Evolutionary conservation across 2,113 vertebrate species (phyloP).

Genomic region (Lates calcarifer): DNA sequence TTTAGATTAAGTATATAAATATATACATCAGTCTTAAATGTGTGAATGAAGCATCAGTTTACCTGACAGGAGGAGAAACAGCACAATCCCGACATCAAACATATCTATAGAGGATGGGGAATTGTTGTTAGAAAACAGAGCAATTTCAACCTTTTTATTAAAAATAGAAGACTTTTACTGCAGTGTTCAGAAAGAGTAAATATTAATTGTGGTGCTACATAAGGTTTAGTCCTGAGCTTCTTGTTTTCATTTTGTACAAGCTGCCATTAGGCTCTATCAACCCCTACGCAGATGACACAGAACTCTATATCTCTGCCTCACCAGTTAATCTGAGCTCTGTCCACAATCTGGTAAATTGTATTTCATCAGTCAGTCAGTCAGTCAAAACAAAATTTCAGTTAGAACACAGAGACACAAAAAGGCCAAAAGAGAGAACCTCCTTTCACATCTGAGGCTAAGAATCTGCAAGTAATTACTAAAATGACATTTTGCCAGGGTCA

Average conservation of each 20-base stretch:
- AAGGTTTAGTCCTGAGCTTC: neutral
- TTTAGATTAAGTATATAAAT: neutral
- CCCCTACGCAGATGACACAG: neutral
- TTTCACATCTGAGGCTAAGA: neutral
- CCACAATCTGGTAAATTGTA: neutral
- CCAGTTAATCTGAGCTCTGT: neutral
- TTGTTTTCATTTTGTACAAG: neutral
- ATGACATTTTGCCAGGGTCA: too few species aligned
- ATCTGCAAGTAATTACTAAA: neutral
- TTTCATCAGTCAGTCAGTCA: neutral
- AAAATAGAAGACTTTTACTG: neutral
- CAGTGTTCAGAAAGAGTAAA: too few species aligned
- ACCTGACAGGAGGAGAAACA: constrained; percentile 78
- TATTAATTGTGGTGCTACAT: neutral
- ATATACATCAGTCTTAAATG: neutral
- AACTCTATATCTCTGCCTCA: neutral
- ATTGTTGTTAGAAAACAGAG: neutral
- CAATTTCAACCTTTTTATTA: neutral
- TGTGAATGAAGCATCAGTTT: constrained; percentile 3
- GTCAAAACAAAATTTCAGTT: neutral
- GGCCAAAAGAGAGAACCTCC: neutral
- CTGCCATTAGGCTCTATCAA: neutral
- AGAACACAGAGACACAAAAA: neutral
- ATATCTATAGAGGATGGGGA: constrained; percentile 62
- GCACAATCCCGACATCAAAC: constrained; percentile 63